Evolutionary conservation across 2,113 vertebrate species (phyloP), one percentile per base, ranked within the genome.

Genomic region (Phalacrocorax brasilianus): DNA sequence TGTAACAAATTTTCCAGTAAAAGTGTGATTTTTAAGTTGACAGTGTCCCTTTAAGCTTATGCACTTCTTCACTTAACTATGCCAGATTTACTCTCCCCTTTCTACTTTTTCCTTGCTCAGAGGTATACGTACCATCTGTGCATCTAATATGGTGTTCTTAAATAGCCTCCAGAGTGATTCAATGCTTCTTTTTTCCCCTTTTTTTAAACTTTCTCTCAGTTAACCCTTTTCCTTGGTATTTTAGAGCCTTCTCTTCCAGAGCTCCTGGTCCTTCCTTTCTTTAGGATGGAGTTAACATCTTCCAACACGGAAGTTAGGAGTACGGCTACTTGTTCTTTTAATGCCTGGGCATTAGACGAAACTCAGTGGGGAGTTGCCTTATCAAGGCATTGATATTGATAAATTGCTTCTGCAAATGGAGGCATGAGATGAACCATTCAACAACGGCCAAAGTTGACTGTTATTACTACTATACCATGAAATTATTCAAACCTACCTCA

Each of bases 51-150:
- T 98, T 98, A 98, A 98, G 97, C 97, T 97, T 98, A 96, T 95
- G 91, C 93, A 97, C 94, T 98, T 97, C 96, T 93, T 95, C 96
- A 95, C 94, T 97, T 98, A 97, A 97, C 97, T 97, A 96, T 95
- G 95, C 97, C 98, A 98, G 98, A 98, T 98, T 98, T 97, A 97
- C 98, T 97, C 94, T 98, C 94, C 93, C 74, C 67, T 97, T 95
- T 96, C 96, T 97, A 96, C 97, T 98, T 98, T 96, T 96, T 93
- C 87, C 91, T 92, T 94, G 73, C 89, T 96, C 81, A 97, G 93
- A 97, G 92, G 97, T 98, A 98, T 98, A 96, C 58, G 26, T 97
- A 98, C 98, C 98, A 98, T 98, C 97, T 95, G 97, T 97, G 71
- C 97, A 82, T 97, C 89, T 95, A 94, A 97, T 91, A 95, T 96